phyloP scores from a whole-genome alignment of 2,888 invertebrate genomes.

The Drosophila koepferae region DNA sequence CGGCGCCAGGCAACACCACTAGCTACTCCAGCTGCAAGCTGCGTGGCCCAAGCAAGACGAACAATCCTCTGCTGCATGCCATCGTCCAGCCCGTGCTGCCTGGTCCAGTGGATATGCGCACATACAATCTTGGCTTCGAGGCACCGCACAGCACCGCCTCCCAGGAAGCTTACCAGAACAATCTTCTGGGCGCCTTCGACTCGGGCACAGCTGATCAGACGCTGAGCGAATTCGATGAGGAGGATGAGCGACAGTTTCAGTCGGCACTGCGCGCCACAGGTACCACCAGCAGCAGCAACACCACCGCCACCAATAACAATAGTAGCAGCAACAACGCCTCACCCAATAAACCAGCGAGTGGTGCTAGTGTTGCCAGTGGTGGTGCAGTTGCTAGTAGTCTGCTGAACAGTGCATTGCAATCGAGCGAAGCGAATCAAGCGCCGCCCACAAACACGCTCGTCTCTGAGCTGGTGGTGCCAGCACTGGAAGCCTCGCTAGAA shows the following conservation, averaged over 20 bases:
- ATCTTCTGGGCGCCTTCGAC: slow-evolving; percentile 89
- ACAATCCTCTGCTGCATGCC: slow-evolving; percentile 84
- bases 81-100: slow-evolving; percentile 89
- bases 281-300: slow-evolving; percentile 75
- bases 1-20: slow-evolving; percentile 28
- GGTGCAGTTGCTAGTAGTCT: slow-evolving; percentile 25
- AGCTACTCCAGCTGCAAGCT: slow-evolving; percentile 79
- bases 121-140: slow-evolving; percentile 88
- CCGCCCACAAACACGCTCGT: slow-evolving; percentile 46
- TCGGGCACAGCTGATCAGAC: slow-evolving; percentile 90
- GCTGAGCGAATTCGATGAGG: slow-evolving; percentile 91
- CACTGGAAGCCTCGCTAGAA: slow-evolving; percentile 83
- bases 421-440: slow-evolving; percentile 69
- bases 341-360: slow-evolving; percentile 48
- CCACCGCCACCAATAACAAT: slow-evolving; percentile 1
- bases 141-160: slow-evolving; percentile 85
- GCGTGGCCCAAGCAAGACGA: slow-evolving; percentile 64
- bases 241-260: slow-evolving; percentile 91
- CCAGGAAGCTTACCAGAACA: slow-evolving; percentile 87
- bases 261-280: slow-evolving; percentile 88
- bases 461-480: slow-evolving; percentile 78
- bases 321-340: slow-evolving; percentile 21
- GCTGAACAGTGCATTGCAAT: slow-evolving; percentile 54
- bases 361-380: background rate
- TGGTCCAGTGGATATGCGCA: slow-evolving; percentile 95